Evolutionary conservation across 23 tunicate species (phyloP).

Genomic region (Ascidia mentula): DNA sequence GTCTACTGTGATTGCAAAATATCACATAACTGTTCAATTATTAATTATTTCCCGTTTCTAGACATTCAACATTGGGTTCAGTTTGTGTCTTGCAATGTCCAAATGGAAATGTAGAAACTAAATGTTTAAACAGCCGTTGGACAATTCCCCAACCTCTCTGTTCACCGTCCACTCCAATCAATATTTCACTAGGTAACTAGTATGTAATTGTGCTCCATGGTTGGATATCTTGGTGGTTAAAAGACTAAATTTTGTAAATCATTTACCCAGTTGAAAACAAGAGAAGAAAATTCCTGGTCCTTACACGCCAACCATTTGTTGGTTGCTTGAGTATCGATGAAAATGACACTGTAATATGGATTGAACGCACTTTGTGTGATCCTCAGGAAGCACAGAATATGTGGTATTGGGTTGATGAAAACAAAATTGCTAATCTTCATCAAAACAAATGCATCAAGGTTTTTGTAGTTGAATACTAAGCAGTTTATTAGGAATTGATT

Average conservation of each 20-base stretch:
- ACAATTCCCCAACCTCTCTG: background rate
- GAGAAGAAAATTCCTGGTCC: background rate
- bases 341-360: background rate
- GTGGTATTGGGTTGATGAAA: background rate
- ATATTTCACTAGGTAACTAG: background rate
- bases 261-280: background rate
- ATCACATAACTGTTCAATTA: too few species aligned
- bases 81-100: background rate
- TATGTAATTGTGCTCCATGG: background rate
- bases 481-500: too few species aligned
- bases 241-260: background rate
- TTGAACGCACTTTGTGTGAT: background rate
- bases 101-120: background rate
- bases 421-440: background rate
- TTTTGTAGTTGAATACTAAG: too few species aligned
- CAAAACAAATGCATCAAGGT: background rate
- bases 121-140: background rate
- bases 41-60: too few species aligned
- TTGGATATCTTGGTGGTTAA: background rate
- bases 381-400: background rate
- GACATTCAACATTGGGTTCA: too few species aligned
- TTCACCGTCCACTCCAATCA: background rate
- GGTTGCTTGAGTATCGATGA: background rate
- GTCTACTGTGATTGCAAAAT: background rate
- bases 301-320: background rate